These are phyloP conservation scores for Raphicerus campestris DNA, from an alignment of 2,113 vertebrate genomes.

Conservation along the genomic window DNA sequence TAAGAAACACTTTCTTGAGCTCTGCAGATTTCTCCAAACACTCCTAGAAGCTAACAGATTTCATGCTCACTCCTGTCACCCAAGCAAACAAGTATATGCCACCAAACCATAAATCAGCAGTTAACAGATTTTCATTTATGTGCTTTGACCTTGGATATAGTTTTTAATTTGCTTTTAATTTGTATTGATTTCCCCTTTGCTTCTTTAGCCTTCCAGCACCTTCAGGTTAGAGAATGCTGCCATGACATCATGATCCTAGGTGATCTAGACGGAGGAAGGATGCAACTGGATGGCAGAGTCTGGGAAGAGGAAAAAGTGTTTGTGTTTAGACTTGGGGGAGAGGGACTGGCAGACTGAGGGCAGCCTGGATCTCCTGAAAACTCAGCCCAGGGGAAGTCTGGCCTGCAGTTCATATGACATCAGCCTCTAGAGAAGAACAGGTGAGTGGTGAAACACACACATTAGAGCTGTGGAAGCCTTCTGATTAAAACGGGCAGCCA, in stretches of 20 bases:
- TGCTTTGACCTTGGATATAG: conserved; percentile 56
- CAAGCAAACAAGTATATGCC: conserved; percentile 65
- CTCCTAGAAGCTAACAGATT: conserved; percentile 36
- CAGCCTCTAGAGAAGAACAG: background rate
- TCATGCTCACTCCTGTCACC: conserved; percentile 44
- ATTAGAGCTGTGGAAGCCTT: background rate
- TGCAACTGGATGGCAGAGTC: background rate
- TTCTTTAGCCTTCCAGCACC: conserved; percentile 82
- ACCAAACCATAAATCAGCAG: conserved; percentile 64
- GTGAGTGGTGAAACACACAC: conserved; percentile 26
- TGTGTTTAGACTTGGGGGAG: background rate
- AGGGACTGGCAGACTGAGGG: background rate
- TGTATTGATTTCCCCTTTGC: conserved; percentile 81
- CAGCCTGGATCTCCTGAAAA: background rate
- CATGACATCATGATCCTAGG: background rate
- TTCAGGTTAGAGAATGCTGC: conserved; percentile 76
- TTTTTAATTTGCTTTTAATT: conserved; percentile 93
- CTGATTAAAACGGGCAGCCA: conserved; percentile 59
- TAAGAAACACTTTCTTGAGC: background rate
- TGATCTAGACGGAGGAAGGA: background rate
- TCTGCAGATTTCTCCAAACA: background rate
- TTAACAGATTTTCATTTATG: conserved; percentile 78
- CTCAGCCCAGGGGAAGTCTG: background rate
- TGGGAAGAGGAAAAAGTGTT: background rate
- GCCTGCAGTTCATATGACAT: background rate